Percentiles rank a stretch among this genome's conserved stretches.
phyloP scores from a whole-genome alignment of 2,113 vertebrate species.

The Saguinus midas region DNA sequence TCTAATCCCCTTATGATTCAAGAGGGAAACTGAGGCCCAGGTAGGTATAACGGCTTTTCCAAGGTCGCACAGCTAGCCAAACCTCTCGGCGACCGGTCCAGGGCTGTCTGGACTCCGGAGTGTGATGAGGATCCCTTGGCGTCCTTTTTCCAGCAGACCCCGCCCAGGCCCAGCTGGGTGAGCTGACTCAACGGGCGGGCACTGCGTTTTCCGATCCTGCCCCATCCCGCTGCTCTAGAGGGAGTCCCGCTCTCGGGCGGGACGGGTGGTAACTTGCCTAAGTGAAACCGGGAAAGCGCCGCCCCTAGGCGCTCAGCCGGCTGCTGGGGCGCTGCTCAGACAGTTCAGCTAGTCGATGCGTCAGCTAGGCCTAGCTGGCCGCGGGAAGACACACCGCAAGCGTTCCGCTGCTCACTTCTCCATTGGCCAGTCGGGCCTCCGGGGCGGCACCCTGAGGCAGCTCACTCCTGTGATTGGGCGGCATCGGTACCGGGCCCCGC shows the following conservation, averaged over 20 bases:
- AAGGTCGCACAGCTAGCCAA: not conserved
- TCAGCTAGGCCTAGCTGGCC: rapidly evolving
- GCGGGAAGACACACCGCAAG: not conserved
- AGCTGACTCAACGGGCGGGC: conserved; percentile 59
- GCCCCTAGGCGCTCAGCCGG: not conserved
- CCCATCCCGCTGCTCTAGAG: conserved; percentile 24
- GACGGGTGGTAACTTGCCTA: conserved; percentile 55
- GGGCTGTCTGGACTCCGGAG: not conserved
- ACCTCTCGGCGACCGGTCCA: not conserved
- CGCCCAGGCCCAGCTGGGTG: not conserved
- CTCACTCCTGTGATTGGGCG: not conserved
- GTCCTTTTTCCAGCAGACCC: not conserved
- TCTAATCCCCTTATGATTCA: not conserved
- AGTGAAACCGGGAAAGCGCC: conserved; percentile 57
- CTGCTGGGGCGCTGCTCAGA: rapidly evolving
- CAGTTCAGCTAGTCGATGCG: rapidly evolving
- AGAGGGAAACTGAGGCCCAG: not conserved
- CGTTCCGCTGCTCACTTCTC: not conserved
- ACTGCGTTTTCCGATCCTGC: not conserved
- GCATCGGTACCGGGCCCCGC: not conserved
- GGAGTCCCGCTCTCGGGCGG: not conserved
- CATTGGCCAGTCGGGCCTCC: not conserved
- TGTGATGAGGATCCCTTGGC: not conserved
- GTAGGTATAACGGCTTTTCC: not conserved
- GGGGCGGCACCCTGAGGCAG: not conserved